A percentile compares a stretch with the other conserved stretches of the same genome.
phyloP scores from a whole-genome alignment of 2,888 invertebrate genomes.

The Clostera curtula region DNA sequence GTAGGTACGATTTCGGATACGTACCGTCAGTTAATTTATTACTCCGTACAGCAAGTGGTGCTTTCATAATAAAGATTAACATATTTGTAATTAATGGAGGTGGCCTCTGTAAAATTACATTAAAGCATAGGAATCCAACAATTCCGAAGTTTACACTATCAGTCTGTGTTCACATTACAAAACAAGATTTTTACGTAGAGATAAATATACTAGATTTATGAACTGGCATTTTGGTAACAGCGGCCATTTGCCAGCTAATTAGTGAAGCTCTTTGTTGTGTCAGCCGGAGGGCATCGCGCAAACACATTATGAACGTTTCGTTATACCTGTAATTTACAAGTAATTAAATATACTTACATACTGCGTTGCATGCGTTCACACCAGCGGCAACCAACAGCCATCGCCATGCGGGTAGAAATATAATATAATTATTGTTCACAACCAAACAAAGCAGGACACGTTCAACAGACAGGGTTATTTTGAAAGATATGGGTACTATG shows the following conservation, averaged over 20 bases:
- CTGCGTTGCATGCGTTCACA: conserved; percentile 36
- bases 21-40: no score
- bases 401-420: conserved; percentile 38
- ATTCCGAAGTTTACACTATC: not conserved
- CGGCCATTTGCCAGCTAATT: conserved; percentile 26
- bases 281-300: conserved; percentile 19
- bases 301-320: conserved; percentile 20
- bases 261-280: conserved; percentile 26
- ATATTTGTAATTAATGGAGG: no score
- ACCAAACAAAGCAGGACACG: conserved; percentile 19
- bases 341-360: conserved; percentile 53
- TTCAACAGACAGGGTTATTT: conserved; percentile 23
- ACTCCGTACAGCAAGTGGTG: no score
- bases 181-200: conserved; percentile 7
- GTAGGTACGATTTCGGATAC: no score
- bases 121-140: not conserved
- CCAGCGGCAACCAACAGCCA: conserved; percentile 22
- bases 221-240: conserved; percentile 28
- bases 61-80: no score
- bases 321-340: conserved; percentile 24
- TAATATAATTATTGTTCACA: conserved; percentile 23
- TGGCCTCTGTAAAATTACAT: conserved; percentile 9
- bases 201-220: conserved; percentile 22
- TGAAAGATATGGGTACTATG: conserved; percentile 33
- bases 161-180: not conserved